Evolutionary conservation across 1,140 invertebrate genomes (phyloP).

Genomic region (Lordiphosa stackelbergi): DNA sequence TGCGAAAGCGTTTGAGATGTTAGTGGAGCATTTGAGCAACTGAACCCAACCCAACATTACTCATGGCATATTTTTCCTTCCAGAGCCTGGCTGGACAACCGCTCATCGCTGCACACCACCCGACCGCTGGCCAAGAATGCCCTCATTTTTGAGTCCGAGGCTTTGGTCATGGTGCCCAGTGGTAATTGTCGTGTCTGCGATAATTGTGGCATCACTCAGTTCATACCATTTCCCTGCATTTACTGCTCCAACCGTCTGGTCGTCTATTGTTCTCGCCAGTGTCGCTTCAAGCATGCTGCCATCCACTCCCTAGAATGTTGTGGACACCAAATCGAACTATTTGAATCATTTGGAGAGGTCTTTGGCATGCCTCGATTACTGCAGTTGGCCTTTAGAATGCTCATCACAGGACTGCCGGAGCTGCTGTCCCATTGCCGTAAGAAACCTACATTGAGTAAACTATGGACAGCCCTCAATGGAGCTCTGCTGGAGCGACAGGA

Average conservation of each 20-base stretch:
- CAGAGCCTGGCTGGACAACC: conserved; percentile 55
- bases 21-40: conserved; percentile 9
- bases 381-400: conserved; percentile 52
- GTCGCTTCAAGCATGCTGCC: conserved; percentile 53
- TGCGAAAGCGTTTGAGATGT: conserved; percentile 57
- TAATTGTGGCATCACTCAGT: conserved; percentile 54
- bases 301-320: conserved; percentile 57
- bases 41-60: too few species aligned
- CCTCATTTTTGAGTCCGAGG: conserved; percentile 50
- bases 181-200: conserved; percentile 56
- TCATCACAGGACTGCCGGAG: conserved; percentile 54
- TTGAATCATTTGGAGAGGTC: conserved; percentile 48
- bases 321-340: conserved; percentile 58
- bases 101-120: conserved; percentile 44
- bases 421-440: conserved; percentile 51
- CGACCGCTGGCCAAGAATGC: conserved; percentile 42
- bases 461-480: conserved; percentile 56
- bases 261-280: conserved; percentile 58
- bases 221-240: conserved; percentile 61
- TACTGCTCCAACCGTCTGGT: conserved; percentile 61
- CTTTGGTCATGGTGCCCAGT: conserved; percentile 53
- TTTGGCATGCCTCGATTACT: conserved; percentile 53
- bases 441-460: conserved; percentile 54
- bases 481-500: conserved; percentile 43
- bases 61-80: background rate